Evolutionary conservation across 2,113 vertebrate species (phyloP).

Genomic region (Aleadryas rufinucha): DNA sequence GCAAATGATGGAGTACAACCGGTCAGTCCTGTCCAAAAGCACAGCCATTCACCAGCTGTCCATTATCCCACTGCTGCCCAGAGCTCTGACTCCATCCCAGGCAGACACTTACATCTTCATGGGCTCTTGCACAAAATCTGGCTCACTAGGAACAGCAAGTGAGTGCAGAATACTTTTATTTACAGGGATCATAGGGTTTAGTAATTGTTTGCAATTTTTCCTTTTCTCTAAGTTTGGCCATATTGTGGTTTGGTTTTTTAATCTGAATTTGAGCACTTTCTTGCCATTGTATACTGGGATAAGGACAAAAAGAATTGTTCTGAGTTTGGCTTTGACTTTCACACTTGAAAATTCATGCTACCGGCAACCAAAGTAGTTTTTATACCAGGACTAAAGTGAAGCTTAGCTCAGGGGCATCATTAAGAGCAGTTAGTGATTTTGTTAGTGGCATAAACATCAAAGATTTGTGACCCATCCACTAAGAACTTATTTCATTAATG

Average conservation of each 20-base stretch:
- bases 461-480: background rate
- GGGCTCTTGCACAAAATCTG: background rate
- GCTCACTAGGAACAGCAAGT: background rate
- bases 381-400: conserved; percentile 11
- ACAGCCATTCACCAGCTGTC: background rate
- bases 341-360: background rate
- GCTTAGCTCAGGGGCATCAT: background rate
- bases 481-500: conserved; percentile 20
- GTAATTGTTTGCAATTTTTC: background rate
- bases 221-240: background rate
- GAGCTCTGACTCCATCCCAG: background rate
- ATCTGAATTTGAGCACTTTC: background rate
- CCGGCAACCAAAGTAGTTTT: background rate
- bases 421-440: conserved; percentile 28
- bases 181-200: background rate
- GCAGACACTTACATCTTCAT: background rate
- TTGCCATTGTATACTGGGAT: background rate
- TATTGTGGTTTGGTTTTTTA: background rate
- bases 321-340: background rate
- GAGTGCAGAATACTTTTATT: background rate
- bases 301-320: background rate
- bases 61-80: background rate
- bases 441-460: background rate
- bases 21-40: background rate
- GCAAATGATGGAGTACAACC: background rate